A percentile compares a stretch with the other conserved stretches of the same genome.
phyloP scores from a whole-genome alignment of 1,140 invertebrate species.

The Achatina immaculata region DNA sequence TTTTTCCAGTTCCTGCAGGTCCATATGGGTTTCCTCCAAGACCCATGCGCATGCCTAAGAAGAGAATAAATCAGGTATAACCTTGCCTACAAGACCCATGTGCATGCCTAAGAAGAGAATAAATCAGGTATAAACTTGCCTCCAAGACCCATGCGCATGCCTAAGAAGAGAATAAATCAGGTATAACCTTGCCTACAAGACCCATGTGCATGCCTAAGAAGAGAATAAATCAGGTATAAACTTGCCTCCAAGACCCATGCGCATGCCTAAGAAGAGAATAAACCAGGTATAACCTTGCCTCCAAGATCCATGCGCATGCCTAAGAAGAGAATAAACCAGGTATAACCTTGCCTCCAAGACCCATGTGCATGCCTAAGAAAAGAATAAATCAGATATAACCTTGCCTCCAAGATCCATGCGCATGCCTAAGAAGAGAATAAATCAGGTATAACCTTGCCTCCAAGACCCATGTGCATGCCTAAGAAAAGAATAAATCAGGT shows the following conservation, averaged over 20 bases:
- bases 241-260: conserved; percentile 97
- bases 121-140: too few species aligned
- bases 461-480: conserved; percentile 94
- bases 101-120: conserved; percentile 80
- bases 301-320: conserved; percentile 95
- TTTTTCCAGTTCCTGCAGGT: conserved; percentile 98
- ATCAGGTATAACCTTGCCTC: too few species aligned
- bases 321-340: conserved; percentile 59
- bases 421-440: conserved; percentile 77
- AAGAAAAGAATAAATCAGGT: conserved; percentile 29
- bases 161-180: conserved; percentile 70
- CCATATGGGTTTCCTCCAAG: conserved; percentile 98
- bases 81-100: conserved; percentile 96
- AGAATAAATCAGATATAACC: too few species aligned
- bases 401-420: conserved; percentile 96
- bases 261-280: conserved; percentile 78
- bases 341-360: conserved; percentile 97
- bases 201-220: conserved; percentile 89
- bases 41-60: conserved; percentile 89
- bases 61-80: neutral
- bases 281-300: too few species aligned
- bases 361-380: conserved; percentile 87
- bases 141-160: conserved; percentile 94
- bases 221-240: too few species aligned
- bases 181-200: conserved; percentile 96